Base-by-base conservation (phyloP, 1,140 invertebrate genomes). In the Aricia agestis region DNA sequence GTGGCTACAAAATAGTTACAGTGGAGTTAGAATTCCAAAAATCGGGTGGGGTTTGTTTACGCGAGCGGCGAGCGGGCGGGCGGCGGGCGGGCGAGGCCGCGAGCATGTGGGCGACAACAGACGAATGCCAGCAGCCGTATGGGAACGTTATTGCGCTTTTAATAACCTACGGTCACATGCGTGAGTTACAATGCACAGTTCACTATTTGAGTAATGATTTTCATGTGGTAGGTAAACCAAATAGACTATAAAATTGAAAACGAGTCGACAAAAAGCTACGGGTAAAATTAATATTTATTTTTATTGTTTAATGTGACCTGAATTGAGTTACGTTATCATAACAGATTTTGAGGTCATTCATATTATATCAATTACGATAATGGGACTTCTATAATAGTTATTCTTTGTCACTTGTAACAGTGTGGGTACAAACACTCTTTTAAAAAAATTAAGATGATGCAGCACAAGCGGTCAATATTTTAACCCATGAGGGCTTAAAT, bases 81-180 rank as follows among this genome's bases (percentile, higher is more conserved):
- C 1, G 0, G 25, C 25, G 25, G 36, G 36, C 36, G 36, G 9
- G 59, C 59, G 59, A 19, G 58, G n/a, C 58, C 17, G n/a, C 58
- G 58, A 25, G 59, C 59, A 63, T 63, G 18, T 63, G 59, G 59
- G 59, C 59, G 59, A 63, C 59, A 63, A 63, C 59, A 63, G 59
- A 63, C 59, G 18, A 19, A 11, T 63, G 18, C 59, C 59, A 63
- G 59, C 18, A 63, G 6, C 18, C 18, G 59, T 11, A 63, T 25
- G 19, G 18, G 17, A 18, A 63, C 59, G 19, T 19, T 19, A 63
- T 11, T 19, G 59, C 59, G 59, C 59, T 63, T 63, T 63, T 63
- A 63, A 63, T 63, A 63, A 63, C 59, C 59, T 25, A 63, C 59
- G 17, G 18, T 63, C 59, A 19, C 59, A 63, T 11, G 18, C 59